Conservation (phyloP, 2,113 vertebrate species). For the Mustela lutreola region DNA sequence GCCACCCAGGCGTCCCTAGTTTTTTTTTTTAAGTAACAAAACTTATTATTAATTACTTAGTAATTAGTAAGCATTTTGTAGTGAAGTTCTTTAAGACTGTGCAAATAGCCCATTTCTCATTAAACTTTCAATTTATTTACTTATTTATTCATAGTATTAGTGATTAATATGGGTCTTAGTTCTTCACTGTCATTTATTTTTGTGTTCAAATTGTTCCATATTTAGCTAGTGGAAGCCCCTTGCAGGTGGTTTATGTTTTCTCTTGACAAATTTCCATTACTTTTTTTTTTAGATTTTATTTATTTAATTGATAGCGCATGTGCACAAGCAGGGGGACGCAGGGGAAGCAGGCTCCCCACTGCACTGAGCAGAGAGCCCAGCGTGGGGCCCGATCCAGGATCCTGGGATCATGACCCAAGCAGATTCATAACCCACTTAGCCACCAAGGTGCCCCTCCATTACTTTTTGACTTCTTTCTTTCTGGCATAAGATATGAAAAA, state of each 20-base stretch:
- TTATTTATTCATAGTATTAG: neutral
- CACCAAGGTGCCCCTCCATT: neutral
- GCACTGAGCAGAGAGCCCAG: too few relatives aligned
- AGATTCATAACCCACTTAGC: too few relatives aligned
- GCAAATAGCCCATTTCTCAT: neutral
- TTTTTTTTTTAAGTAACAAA: too few relatives aligned
- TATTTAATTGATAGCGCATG: too few relatives aligned
- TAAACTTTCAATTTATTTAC: neutral
- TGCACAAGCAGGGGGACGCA: too few relatives aligned
- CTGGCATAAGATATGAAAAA: neutral
- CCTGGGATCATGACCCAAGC: too few relatives aligned
- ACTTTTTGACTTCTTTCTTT: neutral
- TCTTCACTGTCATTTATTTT: constrained; percentile 16
- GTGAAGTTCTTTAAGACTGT: neutral
- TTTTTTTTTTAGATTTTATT: neutral
- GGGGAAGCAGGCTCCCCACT: too few relatives aligned
- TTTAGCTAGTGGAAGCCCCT: neutral
- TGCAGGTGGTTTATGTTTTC: neutral
- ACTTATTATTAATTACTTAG: neutral
- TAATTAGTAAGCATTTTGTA: constrained; percentile 19
- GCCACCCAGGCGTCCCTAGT: too few relatives aligned
- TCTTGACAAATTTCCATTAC: neutral
- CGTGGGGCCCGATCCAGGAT: too few relatives aligned
- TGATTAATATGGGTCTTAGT: neutral
- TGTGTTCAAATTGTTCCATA: neutral